A percentile compares a stretch with the other conserved stretches of the same genome.
Evolutionary conservation across 2,797 vertebrate species (phyloP).

Genomic region (Cyprinodon diabolis): DNA sequence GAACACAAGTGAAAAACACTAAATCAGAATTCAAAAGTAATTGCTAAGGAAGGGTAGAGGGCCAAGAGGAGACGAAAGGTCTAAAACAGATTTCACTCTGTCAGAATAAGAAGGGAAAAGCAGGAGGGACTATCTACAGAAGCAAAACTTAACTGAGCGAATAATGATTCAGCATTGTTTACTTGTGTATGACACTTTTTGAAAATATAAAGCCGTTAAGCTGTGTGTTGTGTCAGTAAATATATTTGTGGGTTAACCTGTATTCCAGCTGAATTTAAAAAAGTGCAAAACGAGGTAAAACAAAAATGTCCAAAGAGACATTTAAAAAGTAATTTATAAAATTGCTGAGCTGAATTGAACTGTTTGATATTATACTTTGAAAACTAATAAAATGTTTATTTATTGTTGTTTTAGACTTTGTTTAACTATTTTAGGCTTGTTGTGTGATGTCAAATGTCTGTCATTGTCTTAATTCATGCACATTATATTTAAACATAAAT

Average conservation of each 20-base stretch:
- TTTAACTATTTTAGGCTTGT: neutral
- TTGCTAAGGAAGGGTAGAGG: constrained; percentile 18
- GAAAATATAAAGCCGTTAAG: constrained; percentile 16
- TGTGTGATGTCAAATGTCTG: neutral
- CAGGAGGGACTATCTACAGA: constrained; percentile 16
- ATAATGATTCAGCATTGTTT: constrained; percentile 41
- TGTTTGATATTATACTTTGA: neutral
- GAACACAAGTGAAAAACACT: constrained; percentile 20
- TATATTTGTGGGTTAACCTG: neutral
- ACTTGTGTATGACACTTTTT: constrained; percentile 21
- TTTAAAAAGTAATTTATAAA: neutral
- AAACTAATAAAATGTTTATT: neutral
- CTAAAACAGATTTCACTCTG: constrained; percentile 16
- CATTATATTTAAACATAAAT: neutral
- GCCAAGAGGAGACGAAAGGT: constrained; percentile 19
- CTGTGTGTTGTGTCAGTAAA: neutral
- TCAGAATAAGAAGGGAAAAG: constrained; percentile 17
- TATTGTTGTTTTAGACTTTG: neutral
- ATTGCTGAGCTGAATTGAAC: neutral
- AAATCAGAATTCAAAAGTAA: constrained; percentile 38
- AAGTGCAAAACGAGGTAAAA: neutral
- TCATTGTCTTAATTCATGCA: neutral
- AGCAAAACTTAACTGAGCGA: constrained; percentile 23
- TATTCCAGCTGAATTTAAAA: constrained; percentile 7
- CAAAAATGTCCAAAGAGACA: neutral